Evolutionary conservation across 2,888 invertebrate genomes (phyloP), one percentile per base, ranked within the genome.

Genomic region (Eurytoma adleriae): DNA sequence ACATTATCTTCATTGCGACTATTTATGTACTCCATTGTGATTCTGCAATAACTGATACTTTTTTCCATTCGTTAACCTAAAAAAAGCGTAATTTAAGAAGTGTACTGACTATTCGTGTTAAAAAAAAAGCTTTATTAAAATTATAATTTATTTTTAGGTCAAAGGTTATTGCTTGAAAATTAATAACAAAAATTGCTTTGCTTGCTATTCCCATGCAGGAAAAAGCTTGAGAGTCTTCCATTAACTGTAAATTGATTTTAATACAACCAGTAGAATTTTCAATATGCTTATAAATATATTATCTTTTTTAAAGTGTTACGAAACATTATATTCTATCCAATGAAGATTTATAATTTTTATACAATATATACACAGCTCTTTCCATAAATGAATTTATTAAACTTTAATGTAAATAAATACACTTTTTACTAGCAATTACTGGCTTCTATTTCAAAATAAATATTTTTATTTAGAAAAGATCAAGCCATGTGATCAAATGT

Each of bases 181-280:
- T 24, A 69, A 27, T 68, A 20, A 72, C 13, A 64, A 64, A 67
- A 52, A 59, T 2, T 48, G 24, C 57, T 56, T 67, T 69, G 62
- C 13, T 40, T 62, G 20, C 48, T 16, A 57, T 57, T 57, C 68
- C 68, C 30, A 27, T 52, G 3, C n/a, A 67, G 62, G 72, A 69
- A 77, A 80, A 73, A 80, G 80, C 72, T 80, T 77, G 76, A 77
- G 76, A 27, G 61, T 72, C 76, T 76, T 80, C 72, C 76, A 54
- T 52, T 56, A 56, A 59, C 20, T 40, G 2, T 64, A 54, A 40
- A 64, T n/a, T 30, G 3, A 7, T 62, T 16, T n/a, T 18, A 27
- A 59, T 59, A 59, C 20, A 20, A 24, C 12, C 27, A 61, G 13
- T 61, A 27, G 3, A 27, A 27, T 16, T n/a, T 62, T 57, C 20